Percentiles rank a stretch among this genome's conserved stretches.
These are phyloP conservation scores for Streptopelia turtur DNA, from an alignment of 2,797 vertebrate genomes.

Conservation along the genomic window DNA sequence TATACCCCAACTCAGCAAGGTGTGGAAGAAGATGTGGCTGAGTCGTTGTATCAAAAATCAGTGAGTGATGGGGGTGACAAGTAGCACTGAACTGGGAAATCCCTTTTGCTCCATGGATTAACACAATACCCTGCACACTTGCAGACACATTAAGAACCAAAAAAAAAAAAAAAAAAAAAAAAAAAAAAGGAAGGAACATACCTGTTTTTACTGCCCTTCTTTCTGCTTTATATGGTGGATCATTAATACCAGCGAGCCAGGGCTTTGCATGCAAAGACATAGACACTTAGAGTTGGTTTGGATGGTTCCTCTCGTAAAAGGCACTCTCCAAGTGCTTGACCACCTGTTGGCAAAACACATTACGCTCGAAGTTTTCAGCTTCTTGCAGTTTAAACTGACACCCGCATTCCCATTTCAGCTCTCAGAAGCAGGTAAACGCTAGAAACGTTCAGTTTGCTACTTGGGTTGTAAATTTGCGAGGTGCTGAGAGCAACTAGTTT, in stretches of 20 bases:
- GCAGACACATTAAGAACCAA: background rate
- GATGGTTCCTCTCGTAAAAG: conserved; percentile 88
- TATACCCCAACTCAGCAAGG: background rate
- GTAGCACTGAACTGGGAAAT: background rate
- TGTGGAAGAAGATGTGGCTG: background rate
- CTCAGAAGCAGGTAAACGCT: background rate
- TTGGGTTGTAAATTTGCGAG: background rate
- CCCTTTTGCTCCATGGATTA: background rate
- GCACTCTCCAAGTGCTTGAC: conserved; percentile 84
- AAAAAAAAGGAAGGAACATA: conserved; percentile 5
- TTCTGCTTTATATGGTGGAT: conserved; percentile 85
- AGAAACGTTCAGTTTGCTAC: background rate
- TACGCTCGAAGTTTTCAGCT: background rate
- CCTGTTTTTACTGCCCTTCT: conserved; percentile 86
- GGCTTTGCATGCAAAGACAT: conserved; percentile 86
- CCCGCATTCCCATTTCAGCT: background rate
- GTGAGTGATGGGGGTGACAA: background rate
- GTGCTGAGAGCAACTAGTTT: background rate
- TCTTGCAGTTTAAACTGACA: background rate
- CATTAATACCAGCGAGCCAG: conserved; percentile 83
- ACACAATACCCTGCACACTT: background rate
- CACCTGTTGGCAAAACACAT: conserved; percentile 77
- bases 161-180: background rate
- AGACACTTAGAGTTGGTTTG: conserved; percentile 87
- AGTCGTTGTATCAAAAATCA: background rate